Percentiles rank a stretch among this genome's conserved stretches.
Evolutionary conservation across 2,888 invertebrate species (phyloP).

Genomic region (Agrilus mali): DNA sequence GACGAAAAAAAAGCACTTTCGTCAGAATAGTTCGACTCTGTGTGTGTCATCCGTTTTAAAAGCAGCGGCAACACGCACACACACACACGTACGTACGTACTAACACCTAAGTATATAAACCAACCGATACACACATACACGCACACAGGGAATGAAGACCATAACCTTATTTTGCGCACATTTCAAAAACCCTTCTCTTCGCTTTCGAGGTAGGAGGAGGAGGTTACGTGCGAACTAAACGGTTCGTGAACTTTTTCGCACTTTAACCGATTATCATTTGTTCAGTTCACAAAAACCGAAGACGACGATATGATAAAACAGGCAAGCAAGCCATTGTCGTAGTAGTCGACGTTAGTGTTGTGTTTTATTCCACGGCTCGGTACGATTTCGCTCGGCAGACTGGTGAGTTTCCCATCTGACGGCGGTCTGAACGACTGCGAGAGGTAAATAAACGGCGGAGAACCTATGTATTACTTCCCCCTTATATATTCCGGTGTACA

Average conservation of each 20-base stretch:
- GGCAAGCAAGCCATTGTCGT: slow-evolving; percentile 3
- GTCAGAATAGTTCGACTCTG: no score
- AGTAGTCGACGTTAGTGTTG: slow-evolving; percentile 4
- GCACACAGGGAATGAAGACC: not conserved
- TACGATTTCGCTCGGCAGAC: slow-evolving; percentile 33
- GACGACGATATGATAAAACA: no score
- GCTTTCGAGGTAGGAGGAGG: no score
- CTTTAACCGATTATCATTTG: not conserved
- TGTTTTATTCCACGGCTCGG: slow-evolving; percentile 23
- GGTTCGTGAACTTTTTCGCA: not conserved
- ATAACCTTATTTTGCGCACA: slow-evolving; percentile 8
- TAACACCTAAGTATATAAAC: no score
- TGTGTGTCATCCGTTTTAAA: no score
- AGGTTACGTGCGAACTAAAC: not conserved
- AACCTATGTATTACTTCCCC: slow-evolving; percentile 32
- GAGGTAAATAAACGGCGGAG: slow-evolving; percentile 21
- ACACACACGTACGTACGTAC: no score
- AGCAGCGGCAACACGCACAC: no score
- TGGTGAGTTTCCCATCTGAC: slow-evolving; percentile 38
- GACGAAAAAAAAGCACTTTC: no score
- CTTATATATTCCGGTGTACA: slow-evolving; percentile 30
- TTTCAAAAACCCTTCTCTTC: slow-evolving; percentile 6
- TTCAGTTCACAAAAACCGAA: not conserved
- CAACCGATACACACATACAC: no score
- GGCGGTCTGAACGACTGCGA: slow-evolving; percentile 32